phyloP scores from a whole-genome alignment of 53 echinoderm and acorn worm species.

The Echinarachnius parma region DNA sequence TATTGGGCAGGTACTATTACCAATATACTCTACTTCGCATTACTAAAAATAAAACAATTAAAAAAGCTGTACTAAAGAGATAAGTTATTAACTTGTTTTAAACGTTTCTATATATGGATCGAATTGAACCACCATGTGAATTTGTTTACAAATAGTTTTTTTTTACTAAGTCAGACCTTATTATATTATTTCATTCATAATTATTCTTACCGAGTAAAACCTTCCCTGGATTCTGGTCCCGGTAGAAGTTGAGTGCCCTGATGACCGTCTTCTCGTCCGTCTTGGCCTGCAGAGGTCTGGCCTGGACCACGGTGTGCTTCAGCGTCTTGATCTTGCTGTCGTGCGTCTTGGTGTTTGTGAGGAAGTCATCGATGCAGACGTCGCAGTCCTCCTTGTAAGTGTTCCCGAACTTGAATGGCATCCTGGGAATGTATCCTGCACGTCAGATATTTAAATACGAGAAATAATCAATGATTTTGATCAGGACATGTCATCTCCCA shows the following conservation, averaged over 20 bases:
- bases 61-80: too few species aligned
- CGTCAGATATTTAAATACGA: background rate
- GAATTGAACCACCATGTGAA: too few species aligned
- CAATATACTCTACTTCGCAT: too few species aligned
- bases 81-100: too few species aligned
- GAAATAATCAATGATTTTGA: too few species aligned
- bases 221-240: conserved; percentile 83
- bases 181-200: background rate
- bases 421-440: conserved; percentile 93
- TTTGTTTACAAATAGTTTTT: too few species aligned
- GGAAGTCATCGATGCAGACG: conserved; percentile 96
- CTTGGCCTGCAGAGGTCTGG: conserved; percentile 38
- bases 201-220: conserved; percentile 75
- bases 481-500: too few species aligned
- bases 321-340: conserved; percentile 70
- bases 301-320: conserved; percentile 50
- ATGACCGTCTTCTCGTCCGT: conserved; percentile 56
- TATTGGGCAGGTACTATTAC: too few species aligned
- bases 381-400: conserved; percentile 99
- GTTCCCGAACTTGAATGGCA: conserved; percentile 99
- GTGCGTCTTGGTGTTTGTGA: conserved; percentile 70
- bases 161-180: too few species aligned
- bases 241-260: conserved; percentile 73
- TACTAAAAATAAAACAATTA: too few species aligned
- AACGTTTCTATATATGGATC: too few species aligned